phyloP scores from a whole-genome alignment of 2,888 invertebrate species.

The Neuroscelio doddi region DNA sequence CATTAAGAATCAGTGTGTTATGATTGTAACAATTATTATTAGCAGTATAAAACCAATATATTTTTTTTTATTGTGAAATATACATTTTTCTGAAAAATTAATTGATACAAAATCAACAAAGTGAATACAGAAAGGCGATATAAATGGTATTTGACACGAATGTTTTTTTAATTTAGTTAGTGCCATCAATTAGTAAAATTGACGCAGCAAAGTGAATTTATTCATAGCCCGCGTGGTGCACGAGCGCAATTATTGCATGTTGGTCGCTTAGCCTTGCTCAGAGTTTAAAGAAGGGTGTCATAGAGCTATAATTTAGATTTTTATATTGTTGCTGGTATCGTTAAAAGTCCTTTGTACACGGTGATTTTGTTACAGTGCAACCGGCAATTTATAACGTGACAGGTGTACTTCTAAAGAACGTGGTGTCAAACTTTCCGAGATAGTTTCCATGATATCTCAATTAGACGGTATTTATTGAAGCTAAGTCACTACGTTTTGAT shows the following conservation, averaged over 20 bases:
- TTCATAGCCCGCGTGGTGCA: constrained; percentile 23
- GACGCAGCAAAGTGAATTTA: constrained; percentile 26
- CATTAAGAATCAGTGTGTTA: neutral
- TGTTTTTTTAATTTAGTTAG: constrained; percentile 3
- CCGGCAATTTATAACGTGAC: constrained; percentile 27
- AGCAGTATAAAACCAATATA: too few relatives aligned
- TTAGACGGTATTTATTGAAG: constrained; percentile 34
- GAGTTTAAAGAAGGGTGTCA: constrained; percentile 25
- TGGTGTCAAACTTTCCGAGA: constrained; percentile 22
- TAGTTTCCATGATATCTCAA: constrained; percentile 30
- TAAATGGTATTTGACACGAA: constrained; percentile 11
- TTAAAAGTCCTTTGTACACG: constrained; percentile 19
- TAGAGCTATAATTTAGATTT: constrained; percentile 30
- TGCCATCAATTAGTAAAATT: constrained; percentile 21
- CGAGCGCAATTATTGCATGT: constrained; percentile 33
- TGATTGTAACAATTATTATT: too few relatives aligned
- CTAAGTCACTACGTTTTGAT: too few relatives aligned
- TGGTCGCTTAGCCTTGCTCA: constrained; percentile 18
- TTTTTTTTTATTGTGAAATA: too few relatives aligned
- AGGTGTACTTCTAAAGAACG: too few relatives aligned
- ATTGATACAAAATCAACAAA: too few relatives aligned
- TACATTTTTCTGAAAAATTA: too few relatives aligned
- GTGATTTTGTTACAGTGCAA: constrained; percentile 19
- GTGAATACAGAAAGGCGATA: too few relatives aligned
- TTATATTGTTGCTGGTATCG: constrained; percentile 23